phyloP scores from a whole-genome alignment of 1,140 invertebrate genomes.

The Philotrypesis tridentata region DNA sequence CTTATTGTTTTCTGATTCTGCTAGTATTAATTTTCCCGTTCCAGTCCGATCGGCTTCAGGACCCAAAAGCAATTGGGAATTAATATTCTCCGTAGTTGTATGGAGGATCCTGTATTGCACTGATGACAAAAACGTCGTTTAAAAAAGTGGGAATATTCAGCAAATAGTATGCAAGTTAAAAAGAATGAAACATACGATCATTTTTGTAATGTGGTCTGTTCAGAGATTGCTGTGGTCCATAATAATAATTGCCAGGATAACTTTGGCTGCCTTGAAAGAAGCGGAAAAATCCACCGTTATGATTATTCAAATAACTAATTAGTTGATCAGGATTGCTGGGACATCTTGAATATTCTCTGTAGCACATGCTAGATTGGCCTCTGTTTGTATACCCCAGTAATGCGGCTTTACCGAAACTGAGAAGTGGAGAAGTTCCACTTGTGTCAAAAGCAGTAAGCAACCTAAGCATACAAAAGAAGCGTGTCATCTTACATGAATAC shows the following conservation, averaged over 20 bases:
- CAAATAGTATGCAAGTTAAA: neutral
- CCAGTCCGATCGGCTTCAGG: constrained; percentile 43
- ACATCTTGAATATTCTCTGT: constrained; percentile 81
- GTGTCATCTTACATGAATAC: too few species aligned
- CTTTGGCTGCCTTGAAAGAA: constrained; percentile 76
- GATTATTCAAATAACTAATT: constrained; percentile 87
- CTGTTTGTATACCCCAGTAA: constrained; percentile 80
- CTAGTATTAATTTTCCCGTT: constrained; percentile 54
- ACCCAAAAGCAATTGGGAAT: neutral
- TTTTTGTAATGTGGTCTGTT: constrained; percentile 25
- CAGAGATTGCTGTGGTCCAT: neutral
- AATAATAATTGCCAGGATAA: neutral
- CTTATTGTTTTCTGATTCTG: constrained; percentile 13
- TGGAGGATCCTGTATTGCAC: neutral
- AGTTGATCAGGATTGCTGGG: constrained; percentile 82
- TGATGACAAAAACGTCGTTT: neutral
- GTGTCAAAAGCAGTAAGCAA: constrained; percentile 71
- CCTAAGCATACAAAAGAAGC: constrained; percentile 63
- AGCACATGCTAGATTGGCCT: constrained; percentile 78
- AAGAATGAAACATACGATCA: neutral
- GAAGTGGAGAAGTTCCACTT: constrained; percentile 75
- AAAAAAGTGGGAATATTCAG: neutral
- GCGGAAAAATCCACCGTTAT: constrained; percentile 89
- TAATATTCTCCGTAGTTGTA: neutral
- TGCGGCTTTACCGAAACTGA: constrained; percentile 82